Base-by-base conservation (phyloP, 2,888 invertebrate genomes). In the Zootermopsis nevadensis region DNA sequence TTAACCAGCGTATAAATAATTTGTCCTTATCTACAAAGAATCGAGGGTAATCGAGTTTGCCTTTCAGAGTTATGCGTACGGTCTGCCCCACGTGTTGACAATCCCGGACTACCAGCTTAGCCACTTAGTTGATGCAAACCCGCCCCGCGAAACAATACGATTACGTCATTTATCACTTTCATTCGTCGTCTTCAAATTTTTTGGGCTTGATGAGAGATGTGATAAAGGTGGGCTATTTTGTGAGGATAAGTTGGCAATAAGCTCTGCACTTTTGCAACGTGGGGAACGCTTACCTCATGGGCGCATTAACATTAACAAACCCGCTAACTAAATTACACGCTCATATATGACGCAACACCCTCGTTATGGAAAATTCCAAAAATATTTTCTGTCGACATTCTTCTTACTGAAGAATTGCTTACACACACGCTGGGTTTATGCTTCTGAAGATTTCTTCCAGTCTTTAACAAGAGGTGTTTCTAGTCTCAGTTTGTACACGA, bases 1-100 rank as follows among this genome's bases (percentile, higher is more conserved):
- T 27, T 33, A 33, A 31, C 69, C 69, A 31, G 69, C 31, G 22
- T 69, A 69, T 69, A 69, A 69, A 69, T 69, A 69, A 69, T 69
- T 69, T 69, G 69, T 69, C 33, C 27, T 69, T 69, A 69, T 69
- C 69, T 8, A 15, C 33, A 69, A 31, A 33, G 69, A 33, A 69
- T 69, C 69, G 69, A 69, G 0, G 33, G 19, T 69, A 69, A 69
- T 69, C 69, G 69, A 69, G 69, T 30, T 69, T 69, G 19, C 69
- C 33, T 33, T 31, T 69, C 69, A 69, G 27, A n/a, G 7, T 10
- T 12, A 4, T n/a, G 60, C 15, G 6, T 8, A 8, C 27, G 48
- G n/a, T 60, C 27, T 60, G n/a, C n/a, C 60, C 1, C 4, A 15
- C 69, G 10, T 12, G 69, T 69, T 30, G 33, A 33, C 69, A 69